Evolutionary conservation across 1,140 invertebrate species (phyloP).

Genomic region (Hyles vespertilio): DNA sequence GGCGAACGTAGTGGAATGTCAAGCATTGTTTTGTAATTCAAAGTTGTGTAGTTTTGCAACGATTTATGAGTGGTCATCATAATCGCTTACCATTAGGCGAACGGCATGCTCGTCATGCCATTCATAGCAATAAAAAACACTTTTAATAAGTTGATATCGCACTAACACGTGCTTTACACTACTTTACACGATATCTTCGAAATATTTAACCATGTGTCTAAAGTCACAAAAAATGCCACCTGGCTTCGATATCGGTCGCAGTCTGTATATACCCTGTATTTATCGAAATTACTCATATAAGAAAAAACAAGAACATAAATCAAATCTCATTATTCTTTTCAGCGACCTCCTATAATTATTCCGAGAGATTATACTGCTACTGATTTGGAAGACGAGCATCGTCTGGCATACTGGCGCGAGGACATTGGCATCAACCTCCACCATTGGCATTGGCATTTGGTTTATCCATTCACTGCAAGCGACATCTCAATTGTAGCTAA

Average conservation of each 20-base stretch:
- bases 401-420: slow-evolving; percentile 81
- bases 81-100: no score
- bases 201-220: not conserved
- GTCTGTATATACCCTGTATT: no score
- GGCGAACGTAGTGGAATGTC: no score
- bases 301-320: not conserved
- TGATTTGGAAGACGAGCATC: slow-evolving; percentile 80
- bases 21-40: no score
- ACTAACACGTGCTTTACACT: no score
- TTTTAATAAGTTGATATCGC: no score
- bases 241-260: no score
- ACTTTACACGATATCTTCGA: no score
- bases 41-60: no score
- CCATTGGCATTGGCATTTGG: slow-evolving; percentile 86
- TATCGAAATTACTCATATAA: not conserved
- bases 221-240: not conserved
- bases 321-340: slow-evolving; percentile 17
- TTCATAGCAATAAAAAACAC: no score
- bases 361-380: slow-evolving; percentile 81
- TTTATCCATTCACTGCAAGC: slow-evolving; percentile 77
- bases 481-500: slow-evolving; percentile 76
- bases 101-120: no score
- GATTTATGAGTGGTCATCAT: no score
- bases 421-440: slow-evolving; percentile 81
- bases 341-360: slow-evolving; percentile 77